Evolutionary conservation across 2,113 vertebrate species (phyloP), one percentile per base, ranked within the genome.

Genomic region (Myocastor coypus): DNA sequence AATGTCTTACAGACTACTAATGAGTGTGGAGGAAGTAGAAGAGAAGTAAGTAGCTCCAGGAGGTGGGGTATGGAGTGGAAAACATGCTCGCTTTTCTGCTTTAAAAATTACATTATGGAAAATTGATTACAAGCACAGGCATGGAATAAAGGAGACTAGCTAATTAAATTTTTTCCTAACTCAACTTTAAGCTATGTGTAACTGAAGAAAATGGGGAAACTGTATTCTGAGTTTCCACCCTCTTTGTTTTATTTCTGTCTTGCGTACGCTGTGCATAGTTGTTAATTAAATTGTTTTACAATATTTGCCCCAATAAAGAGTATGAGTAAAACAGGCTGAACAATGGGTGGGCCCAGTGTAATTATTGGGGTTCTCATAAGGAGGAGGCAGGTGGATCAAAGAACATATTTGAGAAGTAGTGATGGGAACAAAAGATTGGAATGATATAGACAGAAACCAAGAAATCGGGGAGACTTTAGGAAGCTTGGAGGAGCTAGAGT

Each of bases 281-380:
- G 30, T 46, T 83, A 46, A 83, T n/a, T 89, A 46, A 46, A 46
- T 73, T 50, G 16, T 71, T 73, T 92, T 85, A 24, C 0, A 59
- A 26, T 52, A 50, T 40, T 77, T 78, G 16, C 55, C 55, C 69
- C 69, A 71, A 52, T 46, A 55, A 88, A 34, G n/a, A n/a, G 87
- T 46, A 9, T 42, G 9, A 46, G 34, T 59, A 69, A 59, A 75
- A 69, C 26, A 77, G 28, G 17, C 8, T 57, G 40, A 69, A 50
- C n/a, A 40, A 16, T 68, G 55, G 4, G 20, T 42, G 14, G 50
- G 28, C 0, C 8, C 7, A 16, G 0, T 24, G n/a, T 37, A 46
- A 68, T 85, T 50, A 8, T 16, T 3, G 5, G 20, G 4, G 11
- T 68, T 22, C 20, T 24, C 28, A 26, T 4, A 46, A 24, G 20